Base-by-base conservation (phyloP, 2,113 vertebrate genomes). In the Capricornis sumatraensis region DNA sequence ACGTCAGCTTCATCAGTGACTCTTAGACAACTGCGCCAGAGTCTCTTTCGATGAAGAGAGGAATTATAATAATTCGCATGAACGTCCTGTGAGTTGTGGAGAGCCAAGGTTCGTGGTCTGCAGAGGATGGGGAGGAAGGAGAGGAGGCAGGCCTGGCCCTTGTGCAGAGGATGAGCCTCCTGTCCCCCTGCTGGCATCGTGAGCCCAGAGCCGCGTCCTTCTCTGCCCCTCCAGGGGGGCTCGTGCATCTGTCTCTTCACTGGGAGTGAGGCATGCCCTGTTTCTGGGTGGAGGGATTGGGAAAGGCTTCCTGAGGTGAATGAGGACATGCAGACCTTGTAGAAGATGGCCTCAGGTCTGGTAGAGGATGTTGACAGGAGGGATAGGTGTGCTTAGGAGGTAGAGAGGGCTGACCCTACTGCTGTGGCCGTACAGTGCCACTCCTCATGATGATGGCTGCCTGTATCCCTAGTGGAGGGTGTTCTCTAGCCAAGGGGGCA, bases 1-100 rank as follows among this genome's bases (percentile, higher is more conserved):
- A 91, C 8, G 0, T 95, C 94, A 52, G 84, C 95, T 95, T 96
- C 90, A 83, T 91, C 85, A 47, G 88, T 87, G 96, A 79, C 94
- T 98, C 91, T 83, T 67, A 92, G 53, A 89, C 76, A 91, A 89
- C 33, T 0, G 33, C 4, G 16, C 95, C 87, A 76, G 94, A 78
- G 76, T 95, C 81, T 93, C 55, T 87, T 93, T 67, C 45, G 19
- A 74, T 67, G 83, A 93, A 64, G 55, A 87, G 27, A 87, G 92
- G 78, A 40, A 82, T 93, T 67, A 47, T 28, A 55, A 86, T 57
- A 76, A 95, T 96, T 92, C 67, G 50, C 57, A 57, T 95, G 84
- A 76, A 28, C 85, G 89, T 95, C 89, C 79, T 89, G 0, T 7
- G 64, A 96, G 74, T 62, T 9, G 2, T 16, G n/a, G 81, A 89